Conservation (phyloP, 2,113 vertebrate species). For the Telmatochromis bifrenatus region DNA sequence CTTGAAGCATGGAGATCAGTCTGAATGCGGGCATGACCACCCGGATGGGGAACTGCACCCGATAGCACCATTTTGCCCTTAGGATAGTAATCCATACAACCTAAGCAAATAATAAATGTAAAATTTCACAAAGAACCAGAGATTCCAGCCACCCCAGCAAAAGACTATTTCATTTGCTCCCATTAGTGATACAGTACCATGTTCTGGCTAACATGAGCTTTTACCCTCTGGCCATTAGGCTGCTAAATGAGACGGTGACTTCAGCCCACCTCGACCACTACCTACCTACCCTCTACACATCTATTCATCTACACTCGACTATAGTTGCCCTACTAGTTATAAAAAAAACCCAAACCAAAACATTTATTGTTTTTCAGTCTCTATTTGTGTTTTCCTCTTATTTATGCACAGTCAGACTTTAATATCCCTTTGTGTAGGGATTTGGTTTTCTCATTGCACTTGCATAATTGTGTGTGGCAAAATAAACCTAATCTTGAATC, state of each 20-base stretch:
- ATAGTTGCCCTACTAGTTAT: neutral
- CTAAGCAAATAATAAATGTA: neutral
- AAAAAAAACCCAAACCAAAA: accelerated
- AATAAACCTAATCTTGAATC: neutral
- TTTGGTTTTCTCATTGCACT: neutral
- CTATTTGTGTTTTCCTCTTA: neutral
- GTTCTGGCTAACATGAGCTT: neutral
- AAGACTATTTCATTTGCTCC: neutral
- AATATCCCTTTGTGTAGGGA: neutral
- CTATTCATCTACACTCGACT: neutral
- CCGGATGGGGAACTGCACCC: neutral
- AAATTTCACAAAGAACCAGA: neutral
- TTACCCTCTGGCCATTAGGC: neutral
- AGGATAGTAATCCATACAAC: neutral
- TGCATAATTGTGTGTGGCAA: neutral
- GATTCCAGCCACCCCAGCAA: accelerated
- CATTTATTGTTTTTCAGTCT: accelerated
- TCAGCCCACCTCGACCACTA: neutral
- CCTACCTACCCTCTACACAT: neutral
- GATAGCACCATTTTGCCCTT: neutral
- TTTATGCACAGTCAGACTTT: neutral
- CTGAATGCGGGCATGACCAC: neutral
- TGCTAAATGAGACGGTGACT: neutral
- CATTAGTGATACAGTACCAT: accelerated
- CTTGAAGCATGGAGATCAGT: neutral